phyloP scores from a whole-genome alignment of 2,113 vertebrate genomes.

The Lamprotornis superbus region DNA sequence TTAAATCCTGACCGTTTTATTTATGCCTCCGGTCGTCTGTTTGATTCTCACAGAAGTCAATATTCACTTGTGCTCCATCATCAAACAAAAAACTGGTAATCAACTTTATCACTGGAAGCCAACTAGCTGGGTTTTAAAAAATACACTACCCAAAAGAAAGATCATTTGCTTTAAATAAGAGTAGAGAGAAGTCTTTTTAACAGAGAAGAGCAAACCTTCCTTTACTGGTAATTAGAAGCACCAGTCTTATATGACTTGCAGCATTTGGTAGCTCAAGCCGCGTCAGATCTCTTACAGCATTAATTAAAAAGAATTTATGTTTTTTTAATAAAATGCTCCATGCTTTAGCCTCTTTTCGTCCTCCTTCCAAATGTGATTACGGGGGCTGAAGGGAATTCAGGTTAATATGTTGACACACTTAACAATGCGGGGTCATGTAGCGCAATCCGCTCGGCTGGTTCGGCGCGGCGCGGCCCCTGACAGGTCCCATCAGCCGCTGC shows the following conservation, averaged over 20 bases:
- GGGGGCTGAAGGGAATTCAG: slow-evolving; percentile 97
- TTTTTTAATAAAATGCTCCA: slow-evolving; percentile 83
- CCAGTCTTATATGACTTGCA: slow-evolving; percentile 71
- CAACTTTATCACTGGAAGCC: slow-evolving; percentile 69
- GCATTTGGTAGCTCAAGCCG: slow-evolving; percentile 73
- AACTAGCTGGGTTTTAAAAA: slow-evolving; percentile 54
- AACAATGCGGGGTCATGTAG: slow-evolving; percentile 97
- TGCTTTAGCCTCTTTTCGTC: slow-evolving; percentile 74
- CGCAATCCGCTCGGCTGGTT: slow-evolving; percentile 88
- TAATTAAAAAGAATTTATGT: slow-evolving; percentile 85
- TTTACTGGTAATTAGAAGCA: slow-evolving; percentile 77
- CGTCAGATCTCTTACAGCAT: slow-evolving; percentile 76
- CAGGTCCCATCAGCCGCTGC: slow-evolving; percentile 93
- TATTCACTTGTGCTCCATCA: slow-evolving; percentile 65
- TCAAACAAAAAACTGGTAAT: slow-evolving; percentile 70
- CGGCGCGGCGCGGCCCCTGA: slow-evolving; percentile 87
- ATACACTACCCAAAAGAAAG: slow-evolving; percentile 60
- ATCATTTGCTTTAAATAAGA: slow-evolving; percentile 64
- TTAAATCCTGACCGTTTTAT: slow-evolving; percentile 64
- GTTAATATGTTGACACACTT: slow-evolving; percentile 99
- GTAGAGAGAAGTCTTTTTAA: slow-evolving; percentile 55
- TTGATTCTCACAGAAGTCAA: slow-evolving; percentile 69
- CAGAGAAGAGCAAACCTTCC: slow-evolving; percentile 63
- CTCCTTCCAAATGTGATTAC: slow-evolving; percentile 75
- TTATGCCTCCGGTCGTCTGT: slow-evolving; percentile 63